phyloP scores from a whole-genome alignment of 2,113 vertebrate genomes.

The Puma concolor region DNA sequence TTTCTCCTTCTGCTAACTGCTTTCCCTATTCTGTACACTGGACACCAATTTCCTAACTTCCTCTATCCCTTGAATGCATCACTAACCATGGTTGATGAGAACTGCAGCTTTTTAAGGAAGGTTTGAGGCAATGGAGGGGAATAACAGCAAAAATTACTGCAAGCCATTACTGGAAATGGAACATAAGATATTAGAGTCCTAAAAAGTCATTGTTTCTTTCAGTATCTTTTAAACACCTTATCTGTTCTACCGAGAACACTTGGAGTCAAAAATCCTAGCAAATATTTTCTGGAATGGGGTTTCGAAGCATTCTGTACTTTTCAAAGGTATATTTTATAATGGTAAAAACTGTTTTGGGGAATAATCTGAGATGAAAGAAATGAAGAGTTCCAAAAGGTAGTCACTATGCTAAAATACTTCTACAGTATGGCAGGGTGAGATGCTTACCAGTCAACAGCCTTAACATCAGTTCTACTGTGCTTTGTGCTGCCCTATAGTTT shows the following conservation, averaged over 20 bases:
- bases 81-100: neutral
- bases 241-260: neutral
- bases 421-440: neutral
- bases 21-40: neutral
- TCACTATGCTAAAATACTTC: neutral
- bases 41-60: conserved; percentile 10
- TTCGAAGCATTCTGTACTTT: conserved; percentile 27
- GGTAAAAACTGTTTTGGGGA: neutral
- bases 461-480: neutral
- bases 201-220: neutral
- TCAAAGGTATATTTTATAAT: conserved; percentile 14
- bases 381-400: neutral
- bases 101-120: conserved; percentile 28
- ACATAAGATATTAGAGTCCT: neutral
- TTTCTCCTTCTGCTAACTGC: neutral
- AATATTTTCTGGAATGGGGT: neutral
- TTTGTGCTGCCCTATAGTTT: neutral
- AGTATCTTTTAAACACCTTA: neutral
- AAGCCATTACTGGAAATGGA: neutral
- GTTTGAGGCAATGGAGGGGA: conserved; percentile 33
- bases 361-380: neutral
- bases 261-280: neutral
- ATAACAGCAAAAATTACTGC: conserved; percentile 11
- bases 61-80: neutral
- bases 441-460: conserved; percentile 12